phyloP scores from a whole-genome alignment of 1,140 invertebrate genomes.

The Heliconius eleuchia region DNA sequence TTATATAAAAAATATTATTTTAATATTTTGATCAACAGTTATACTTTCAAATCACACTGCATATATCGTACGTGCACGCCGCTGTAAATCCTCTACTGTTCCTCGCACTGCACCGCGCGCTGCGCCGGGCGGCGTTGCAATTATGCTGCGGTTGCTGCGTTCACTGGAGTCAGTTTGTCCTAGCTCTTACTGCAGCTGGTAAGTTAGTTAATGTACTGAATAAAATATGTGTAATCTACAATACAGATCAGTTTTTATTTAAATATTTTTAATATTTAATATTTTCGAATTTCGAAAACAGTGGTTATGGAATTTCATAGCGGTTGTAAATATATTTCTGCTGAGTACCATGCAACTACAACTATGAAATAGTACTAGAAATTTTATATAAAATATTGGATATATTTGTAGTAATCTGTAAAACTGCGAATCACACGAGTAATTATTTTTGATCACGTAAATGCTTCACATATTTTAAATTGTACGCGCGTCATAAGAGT shows the following conservation, averaged over 20 bases:
- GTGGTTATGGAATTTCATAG: no score
- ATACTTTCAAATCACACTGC: slow-evolving; percentile 88
- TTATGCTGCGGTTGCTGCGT: slow-evolving; percentile 88
- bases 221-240: neutral
- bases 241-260: neutral
- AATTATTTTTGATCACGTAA: neutral
- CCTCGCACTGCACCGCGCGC: slow-evolving; percentile 88
- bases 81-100: slow-evolving; percentile 93
- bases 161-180: slow-evolving; percentile 84
- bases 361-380: neutral
- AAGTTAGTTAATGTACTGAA: slow-evolving; percentile 31
- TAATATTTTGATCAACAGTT: slow-evolving; percentile 47
- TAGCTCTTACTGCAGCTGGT: slow-evolving; percentile 81
- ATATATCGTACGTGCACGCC: slow-evolving; percentile 93
- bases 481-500: neutral
- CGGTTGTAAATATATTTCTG: no score
- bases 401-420: neutral
- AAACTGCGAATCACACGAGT: neutral
- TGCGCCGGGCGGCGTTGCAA: slow-evolving; percentile 86
- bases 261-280: no score
- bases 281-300: neutral
- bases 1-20: neutral
- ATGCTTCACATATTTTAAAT: neutral
- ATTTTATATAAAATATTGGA: neutral
- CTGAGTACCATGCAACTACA: neutral